phyloP scores from a whole-genome alignment of 2,888 invertebrate species.

The Lasioglossum marginatum region DNA sequence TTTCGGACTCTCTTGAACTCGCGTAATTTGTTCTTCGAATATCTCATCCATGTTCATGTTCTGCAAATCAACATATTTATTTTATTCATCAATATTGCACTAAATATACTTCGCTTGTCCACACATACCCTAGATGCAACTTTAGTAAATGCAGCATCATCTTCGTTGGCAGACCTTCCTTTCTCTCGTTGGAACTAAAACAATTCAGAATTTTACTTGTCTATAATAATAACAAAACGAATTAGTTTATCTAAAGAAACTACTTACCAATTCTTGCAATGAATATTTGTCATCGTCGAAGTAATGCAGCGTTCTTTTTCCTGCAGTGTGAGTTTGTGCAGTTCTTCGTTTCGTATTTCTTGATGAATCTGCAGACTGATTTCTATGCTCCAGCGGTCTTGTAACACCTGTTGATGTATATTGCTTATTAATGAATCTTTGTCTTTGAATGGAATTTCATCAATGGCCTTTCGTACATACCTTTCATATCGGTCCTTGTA shows the following conservation, averaged over 20 bases:
- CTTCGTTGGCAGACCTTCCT: constrained; percentile 91
- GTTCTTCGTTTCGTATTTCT: constrained; percentile 86
- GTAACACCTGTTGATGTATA: constrained; percentile 85
- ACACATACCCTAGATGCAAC: constrained; percentile 86
- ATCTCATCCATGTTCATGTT: constrained; percentile 92
- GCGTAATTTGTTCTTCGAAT: constrained; percentile 92
- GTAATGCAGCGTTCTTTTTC: constrained; percentile 92
- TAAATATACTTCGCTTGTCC: neutral
- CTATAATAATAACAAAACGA: neutral
- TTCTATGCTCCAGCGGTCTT: constrained; percentile 87
- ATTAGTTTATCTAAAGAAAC: constrained; percentile 1
- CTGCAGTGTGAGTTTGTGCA: constrained; percentile 89
- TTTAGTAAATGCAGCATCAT: constrained; percentile 92
- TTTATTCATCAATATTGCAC: neutral
- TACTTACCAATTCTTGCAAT: constrained; percentile 91
- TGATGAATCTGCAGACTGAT: constrained; percentile 72
- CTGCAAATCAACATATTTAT: constrained; percentile 55
- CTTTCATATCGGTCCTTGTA: constrained; percentile 89
- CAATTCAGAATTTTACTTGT: constrained; percentile 22
- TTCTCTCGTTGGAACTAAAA: constrained; percentile 92
- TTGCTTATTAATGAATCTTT: neutral
- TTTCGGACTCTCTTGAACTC: constrained; percentile 87
- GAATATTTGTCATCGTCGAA: constrained; percentile 95
- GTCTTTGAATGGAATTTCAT: neutral
- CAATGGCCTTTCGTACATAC: constrained; percentile 51